Evolutionary conservation across 2,113 vertebrate species (phyloP).

Genomic region (Rhynchopsitta pachyrhyncha): DNA sequence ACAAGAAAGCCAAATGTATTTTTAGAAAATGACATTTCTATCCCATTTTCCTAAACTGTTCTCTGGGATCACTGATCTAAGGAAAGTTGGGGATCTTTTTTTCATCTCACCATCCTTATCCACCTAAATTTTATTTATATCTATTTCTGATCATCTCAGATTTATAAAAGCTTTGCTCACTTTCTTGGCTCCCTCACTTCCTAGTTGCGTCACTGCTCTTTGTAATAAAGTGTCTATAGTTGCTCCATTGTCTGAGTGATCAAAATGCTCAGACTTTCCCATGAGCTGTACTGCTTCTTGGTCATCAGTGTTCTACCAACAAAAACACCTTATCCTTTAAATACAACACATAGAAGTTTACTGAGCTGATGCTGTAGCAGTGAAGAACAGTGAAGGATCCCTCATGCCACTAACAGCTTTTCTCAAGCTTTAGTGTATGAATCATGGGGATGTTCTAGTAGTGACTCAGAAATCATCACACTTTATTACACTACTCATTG

Average conservation of each 20-base stretch:
- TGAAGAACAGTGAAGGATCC: not conserved
- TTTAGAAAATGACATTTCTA: constrained; percentile 2
- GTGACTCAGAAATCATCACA: constrained; percentile 50
- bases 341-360: constrained; percentile 18
- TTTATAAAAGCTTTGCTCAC: not conserved
- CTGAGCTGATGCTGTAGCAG: not conserved
- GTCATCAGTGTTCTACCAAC: constrained; percentile 34
- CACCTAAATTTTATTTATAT: not conserved
- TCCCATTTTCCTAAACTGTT: not conserved
- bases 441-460: constrained; percentile 44
- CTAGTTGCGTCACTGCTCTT: not conserved
- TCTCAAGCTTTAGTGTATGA: constrained; percentile 37
- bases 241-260: not conserved
- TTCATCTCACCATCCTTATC: not conserved
- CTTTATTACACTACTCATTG: constrained; percentile 17
- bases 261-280: constrained; percentile 44
- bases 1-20: not conserved
- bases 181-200: not conserved
- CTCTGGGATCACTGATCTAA: not conserved
- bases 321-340: constrained; percentile 43
- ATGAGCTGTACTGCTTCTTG: constrained; percentile 51
- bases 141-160: not conserved
- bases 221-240: not conserved
- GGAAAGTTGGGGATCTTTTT: not conserved
- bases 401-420: constrained; percentile 22